Evolutionary conservation across 2,888 invertebrate species (phyloP).

Genomic region (Stenolophus ochropezus): DNA sequence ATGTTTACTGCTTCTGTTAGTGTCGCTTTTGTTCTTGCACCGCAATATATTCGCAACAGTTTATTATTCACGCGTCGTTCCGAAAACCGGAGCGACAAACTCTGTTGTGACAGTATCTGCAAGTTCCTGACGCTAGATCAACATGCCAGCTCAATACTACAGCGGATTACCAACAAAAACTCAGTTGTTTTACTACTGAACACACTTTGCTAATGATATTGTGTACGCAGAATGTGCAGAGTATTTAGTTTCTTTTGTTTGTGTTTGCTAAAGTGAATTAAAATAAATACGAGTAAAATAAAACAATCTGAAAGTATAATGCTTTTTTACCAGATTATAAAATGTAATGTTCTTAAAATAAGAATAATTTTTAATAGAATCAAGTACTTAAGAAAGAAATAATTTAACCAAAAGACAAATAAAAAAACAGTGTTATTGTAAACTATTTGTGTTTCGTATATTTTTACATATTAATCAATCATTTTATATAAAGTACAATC

Average conservation of each 20-base stretch:
- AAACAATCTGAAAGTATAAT: no score
- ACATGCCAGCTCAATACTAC: background rate
- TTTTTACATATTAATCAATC: no score
- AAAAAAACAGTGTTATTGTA: no score
- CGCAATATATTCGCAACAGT: background rate
- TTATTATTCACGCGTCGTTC: background rate
- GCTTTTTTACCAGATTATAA: no score
- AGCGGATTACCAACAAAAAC: background rate
- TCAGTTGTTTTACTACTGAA: background rate
- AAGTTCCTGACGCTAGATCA: constrained; percentile 2
- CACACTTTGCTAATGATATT: background rate
- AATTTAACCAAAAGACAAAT: no score
- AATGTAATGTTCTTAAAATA: no score
- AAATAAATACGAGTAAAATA: no score
- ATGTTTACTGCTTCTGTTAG: background rate
- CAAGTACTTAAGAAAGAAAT: no score
- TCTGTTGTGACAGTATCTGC: background rate
- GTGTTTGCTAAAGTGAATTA: background rate
- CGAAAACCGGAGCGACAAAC: background rate
- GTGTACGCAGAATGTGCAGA: background rate
- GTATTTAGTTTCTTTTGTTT: background rate
- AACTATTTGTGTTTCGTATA: no score
- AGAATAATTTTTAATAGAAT: no score
- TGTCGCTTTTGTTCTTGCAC: background rate
- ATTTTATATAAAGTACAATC: no score